These are phyloP conservation scores for Rana temporaria DNA, from an alignment of 2,113 vertebrate genomes.

Conservation along the genomic window DNA sequence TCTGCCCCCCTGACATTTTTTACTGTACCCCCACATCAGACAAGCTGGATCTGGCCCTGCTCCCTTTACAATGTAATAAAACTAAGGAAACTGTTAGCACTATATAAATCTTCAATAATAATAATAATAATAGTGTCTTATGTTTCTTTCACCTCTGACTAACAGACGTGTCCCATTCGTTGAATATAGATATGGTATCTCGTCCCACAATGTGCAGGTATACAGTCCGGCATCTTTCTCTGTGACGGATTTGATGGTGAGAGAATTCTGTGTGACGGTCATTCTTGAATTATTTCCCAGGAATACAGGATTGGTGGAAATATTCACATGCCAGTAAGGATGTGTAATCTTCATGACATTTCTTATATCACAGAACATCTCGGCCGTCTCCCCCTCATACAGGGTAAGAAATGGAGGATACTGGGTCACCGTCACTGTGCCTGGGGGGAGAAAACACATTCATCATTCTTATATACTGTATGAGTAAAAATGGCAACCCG, in stretches of 20 bases:
- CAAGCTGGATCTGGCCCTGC: too few species aligned
- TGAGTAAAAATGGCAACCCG: too few species aligned
- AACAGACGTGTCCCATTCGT: neutral
- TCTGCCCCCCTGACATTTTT: too few species aligned
- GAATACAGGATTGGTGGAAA: neutral
- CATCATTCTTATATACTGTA: too few species aligned
- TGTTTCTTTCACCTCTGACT: neutral
- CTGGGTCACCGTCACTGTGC: neutral
- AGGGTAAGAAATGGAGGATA: neutral
- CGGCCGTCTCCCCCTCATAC: neutral
- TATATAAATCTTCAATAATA: too few species aligned
- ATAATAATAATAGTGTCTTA: too few species aligned
- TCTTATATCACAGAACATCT: neutral
- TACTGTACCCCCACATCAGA: too few species aligned
- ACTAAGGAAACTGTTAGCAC: too few species aligned
- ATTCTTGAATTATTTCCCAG: neutral
- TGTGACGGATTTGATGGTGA: conserved; percentile 1
- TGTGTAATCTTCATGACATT: neutral
- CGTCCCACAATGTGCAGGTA: neutral
- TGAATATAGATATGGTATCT: too few species aligned
- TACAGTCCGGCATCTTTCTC: neutral
- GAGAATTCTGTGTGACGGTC: neutral
- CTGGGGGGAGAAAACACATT: neutral
- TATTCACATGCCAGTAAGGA: neutral
- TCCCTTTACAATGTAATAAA: too few species aligned